Percentiles rank a stretch among this genome's conserved stretches.
Conservation (phyloP, 2,888 invertebrate genomes). For the Hirtodrosophila alboralis region DNA sequence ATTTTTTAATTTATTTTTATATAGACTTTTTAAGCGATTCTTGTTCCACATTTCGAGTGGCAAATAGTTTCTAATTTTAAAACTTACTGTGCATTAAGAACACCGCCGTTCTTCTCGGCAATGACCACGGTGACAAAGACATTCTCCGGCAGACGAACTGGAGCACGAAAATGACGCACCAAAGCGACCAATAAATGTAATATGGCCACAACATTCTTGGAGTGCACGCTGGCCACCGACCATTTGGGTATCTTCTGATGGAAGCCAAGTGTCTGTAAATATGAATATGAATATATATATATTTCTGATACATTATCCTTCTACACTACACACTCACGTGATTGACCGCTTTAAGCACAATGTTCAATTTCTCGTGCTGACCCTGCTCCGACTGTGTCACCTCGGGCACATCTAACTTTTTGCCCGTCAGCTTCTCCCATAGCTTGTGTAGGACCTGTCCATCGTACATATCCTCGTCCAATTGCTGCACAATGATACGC, state of each 20-base stretch:
- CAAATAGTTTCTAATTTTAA: too few species aligned
- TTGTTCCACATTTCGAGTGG: too few species aligned
- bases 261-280: constrained; percentile 87
- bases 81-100: constrained; percentile 87
- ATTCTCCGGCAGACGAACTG: constrained; percentile 97
- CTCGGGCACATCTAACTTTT: constrained; percentile 97
- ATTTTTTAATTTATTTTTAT: too few species aligned
- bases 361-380: constrained; percentile 96
- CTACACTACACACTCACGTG: constrained; percentile 85
- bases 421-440: constrained; percentile 93
- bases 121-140: constrained; percentile 96
- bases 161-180: constrained; percentile 96
- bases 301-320: too few species aligned
- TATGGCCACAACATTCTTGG: constrained; percentile 98
- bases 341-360: constrained; percentile 95
- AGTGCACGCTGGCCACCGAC: constrained; percentile 98
- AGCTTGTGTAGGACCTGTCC: constrained; percentile 93
- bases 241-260: constrained; percentile 93
- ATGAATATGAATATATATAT: neutral
- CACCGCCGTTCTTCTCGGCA: constrained; percentile 91
- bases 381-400: constrained; percentile 99
- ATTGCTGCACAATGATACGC: constrained; percentile 97
- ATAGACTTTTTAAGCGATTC: too few species aligned
- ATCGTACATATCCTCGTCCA: constrained; percentile 98
- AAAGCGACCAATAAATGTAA: constrained; percentile 96